Evolutionary conservation across 2,113 vertebrate genomes (phyloP).

Genomic region (Lophura nycthemera): DNA sequence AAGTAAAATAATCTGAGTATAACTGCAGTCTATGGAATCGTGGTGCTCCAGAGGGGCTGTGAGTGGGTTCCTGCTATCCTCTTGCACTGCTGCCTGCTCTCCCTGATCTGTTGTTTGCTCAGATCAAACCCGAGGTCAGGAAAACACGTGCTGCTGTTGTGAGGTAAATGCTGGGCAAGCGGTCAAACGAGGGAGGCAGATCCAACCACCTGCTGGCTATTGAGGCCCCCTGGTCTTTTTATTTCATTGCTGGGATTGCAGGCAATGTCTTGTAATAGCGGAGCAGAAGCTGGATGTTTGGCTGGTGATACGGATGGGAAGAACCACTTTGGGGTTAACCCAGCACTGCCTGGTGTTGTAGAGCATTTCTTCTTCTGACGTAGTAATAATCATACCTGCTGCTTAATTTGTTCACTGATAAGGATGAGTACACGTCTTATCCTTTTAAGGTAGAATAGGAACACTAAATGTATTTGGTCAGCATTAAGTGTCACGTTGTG

Average conservation of each 20-base stretch:
- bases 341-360: fast-evolving
- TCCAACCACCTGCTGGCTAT: background rate
- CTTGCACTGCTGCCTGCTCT: background rate
- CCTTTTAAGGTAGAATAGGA: background rate
- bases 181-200: fast-evolving
- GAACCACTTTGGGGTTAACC: background rate
- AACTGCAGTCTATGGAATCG: fast-evolving
- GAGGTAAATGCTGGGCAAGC: background rate
- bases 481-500: fast-evolving
- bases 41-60: background rate
- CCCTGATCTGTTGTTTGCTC: background rate
- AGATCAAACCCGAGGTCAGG: background rate
- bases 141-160: background rate
- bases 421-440: too few relatives aligned
- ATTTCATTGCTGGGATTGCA: background rate
- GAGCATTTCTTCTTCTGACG: background rate
- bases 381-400: background rate
- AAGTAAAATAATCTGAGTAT: too few relatives aligned
- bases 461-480: background rate
- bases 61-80: fast-evolving
- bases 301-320: background rate
- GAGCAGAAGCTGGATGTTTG: background rate
- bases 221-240: background rate
- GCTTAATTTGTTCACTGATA: background rate
- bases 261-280: background rate